Conservation (phyloP, 35 echinoderm and acorn worm species). For the Diadema setosum region DNA sequence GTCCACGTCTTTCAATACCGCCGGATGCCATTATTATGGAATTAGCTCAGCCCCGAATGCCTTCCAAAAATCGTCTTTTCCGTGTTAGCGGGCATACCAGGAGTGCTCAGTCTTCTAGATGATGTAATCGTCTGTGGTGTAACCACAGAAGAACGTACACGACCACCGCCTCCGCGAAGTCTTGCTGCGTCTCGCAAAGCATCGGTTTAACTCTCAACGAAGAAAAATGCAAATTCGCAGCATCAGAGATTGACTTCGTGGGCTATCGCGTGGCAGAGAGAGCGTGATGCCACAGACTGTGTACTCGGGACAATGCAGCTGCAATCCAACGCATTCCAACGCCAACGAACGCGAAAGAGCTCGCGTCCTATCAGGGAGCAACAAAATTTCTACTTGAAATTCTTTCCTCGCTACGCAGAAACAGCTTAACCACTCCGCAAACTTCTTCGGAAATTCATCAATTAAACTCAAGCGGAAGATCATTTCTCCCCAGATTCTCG, state of each 20-base stretch:
- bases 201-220: slow-evolving; percentile 17
- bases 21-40: background rate
- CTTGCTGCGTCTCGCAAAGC: background rate
- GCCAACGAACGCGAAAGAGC: slow-evolving; percentile 13
- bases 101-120: background rate
- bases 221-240: slow-evolving; percentile 46
- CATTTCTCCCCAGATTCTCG: background rate
- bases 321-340: background rate
- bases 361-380: slow-evolving; percentile 21
- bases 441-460: slow-evolving; percentile 10
- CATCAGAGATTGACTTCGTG: slow-evolving; percentile 20
- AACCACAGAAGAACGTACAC: too few species aligned
- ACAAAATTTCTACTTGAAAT: slow-evolving; percentile 29
- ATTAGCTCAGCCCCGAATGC: background rate
- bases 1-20: background rate
- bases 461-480: slow-evolving; percentile 23
- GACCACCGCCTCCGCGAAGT: background rate
- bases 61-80: background rate
- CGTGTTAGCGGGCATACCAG: background rate
- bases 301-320: background rate
- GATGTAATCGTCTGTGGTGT: too few species aligned
- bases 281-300: background rate
- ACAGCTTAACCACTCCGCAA: slow-evolving; percentile 21
- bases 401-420: slow-evolving; percentile 23
- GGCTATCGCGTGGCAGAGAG: slow-evolving; percentile 8